Base-by-base conservation (phyloP, 2,797 vertebrate species). In the Micrastur ruficollis region DNA sequence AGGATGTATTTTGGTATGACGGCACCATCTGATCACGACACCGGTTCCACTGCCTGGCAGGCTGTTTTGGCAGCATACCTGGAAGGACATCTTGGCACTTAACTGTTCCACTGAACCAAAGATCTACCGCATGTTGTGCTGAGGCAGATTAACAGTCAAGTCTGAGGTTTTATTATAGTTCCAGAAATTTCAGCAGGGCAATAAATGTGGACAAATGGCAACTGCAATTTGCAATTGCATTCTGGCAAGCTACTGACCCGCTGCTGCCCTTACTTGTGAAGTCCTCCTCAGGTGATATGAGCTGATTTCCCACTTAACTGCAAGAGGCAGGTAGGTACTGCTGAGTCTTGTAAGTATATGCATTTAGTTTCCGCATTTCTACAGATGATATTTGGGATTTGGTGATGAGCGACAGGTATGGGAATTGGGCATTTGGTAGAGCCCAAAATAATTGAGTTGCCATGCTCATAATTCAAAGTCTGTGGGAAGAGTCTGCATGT, bases 131-230 rank as follows among this genome's bases (percentile, higher is more conserved):
- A n/a, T 12, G 68, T n/a, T 80, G 81, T 63, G 86, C 63, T 76
- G 79, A 95, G 52, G 52, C 31, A 79, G 62, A 89, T 55, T 38
- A 93, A 70, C 38, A 79, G 61, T 63, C 38, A 89, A 94, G 59
- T 65, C 65, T 49, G 56, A 90, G 61, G 21, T 42, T 93, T 87
- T 87, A 71, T 71, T 89, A 56, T 13, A 67, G 78, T 52, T 91
- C 61, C 89, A 93, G 67, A 87, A 76, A 74, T 65, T 87, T 92
- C 72, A 85, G 59, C 78, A 74, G 65, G 40, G 65, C 86, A 91
- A 88, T 86, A 91, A 87, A 92, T 18, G 53, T 68, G 92, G 86
- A 92, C 89, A 95, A 96, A 85, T 32, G 56, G 61, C 67, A 89
- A 82, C 26, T n/a, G 18, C 18, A 87, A 80, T 70, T 76, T 89